Base-by-base conservation (phyloP, 2,113 vertebrate species). In the Pygoscelis antarcticus region DNA sequence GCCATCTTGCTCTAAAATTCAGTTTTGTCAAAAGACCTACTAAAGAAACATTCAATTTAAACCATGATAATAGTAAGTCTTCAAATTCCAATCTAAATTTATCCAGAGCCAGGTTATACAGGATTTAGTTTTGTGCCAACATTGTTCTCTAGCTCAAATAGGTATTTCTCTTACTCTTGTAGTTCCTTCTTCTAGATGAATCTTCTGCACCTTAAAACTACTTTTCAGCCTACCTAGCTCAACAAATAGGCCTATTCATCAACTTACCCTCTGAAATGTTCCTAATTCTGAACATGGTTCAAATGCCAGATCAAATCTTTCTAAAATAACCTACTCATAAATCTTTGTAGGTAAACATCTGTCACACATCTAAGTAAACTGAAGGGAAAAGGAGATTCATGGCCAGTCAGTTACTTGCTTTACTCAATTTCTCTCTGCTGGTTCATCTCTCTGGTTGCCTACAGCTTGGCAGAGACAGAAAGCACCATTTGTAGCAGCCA, bases 281-380 rank as follows among this genome's bases (percentile, higher is more conserved):
- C 80, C 82, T 46, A 66, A 57, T 79, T 96, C 88, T 74, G 72
- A 85, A 72, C 0, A 0, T 36, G 65, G 72, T 71, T 95, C 91
- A 93, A 93, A 70, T 77, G 62, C 84, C 90, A 96, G 70, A 95
- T 89, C 75, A 90, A 83, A 93, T 94, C 87, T 90, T 83, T 89
- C 87, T 82, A 72, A 93, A 92, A 95, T 88, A 96, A 70, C 83
- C 82, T 89, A 61, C 84, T 89, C 74, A 60, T 96, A 70, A 87
- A 96, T 97, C 87, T 94, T n/a, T 8, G 30, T n/a, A 68, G 27
- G 64, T 34, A 64, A 93, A 87, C 95, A 93, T 88, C 88, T 95
- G 86, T 83, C 90, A 90, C 0, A 0, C 54, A 82, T 38, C 70
- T 7, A 65, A 68, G 61, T 14, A 61, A 94, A 76, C 16, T 10